Evolutionary conservation across 1,140 invertebrate genomes (phyloP).

Genomic region (Polypedilum vanderplanki): DNA sequence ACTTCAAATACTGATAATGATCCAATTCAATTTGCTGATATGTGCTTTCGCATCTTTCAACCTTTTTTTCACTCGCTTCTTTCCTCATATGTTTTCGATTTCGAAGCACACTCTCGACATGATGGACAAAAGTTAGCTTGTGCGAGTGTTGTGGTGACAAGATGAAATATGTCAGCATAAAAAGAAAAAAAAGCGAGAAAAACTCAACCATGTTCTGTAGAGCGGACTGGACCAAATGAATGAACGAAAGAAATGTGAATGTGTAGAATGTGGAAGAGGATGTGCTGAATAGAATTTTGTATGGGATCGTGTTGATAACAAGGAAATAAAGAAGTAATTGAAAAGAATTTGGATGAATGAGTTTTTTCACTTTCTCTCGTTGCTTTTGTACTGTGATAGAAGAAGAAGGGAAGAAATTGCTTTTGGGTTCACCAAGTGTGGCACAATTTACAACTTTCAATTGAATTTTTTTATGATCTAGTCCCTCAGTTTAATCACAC

Average conservation of each 20-base stretch:
- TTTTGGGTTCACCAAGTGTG: too few relatives aligned
- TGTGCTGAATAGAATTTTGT: not conserved
- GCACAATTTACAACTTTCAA: too few relatives aligned
- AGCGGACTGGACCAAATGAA: too few relatives aligned
- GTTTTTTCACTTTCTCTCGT: not conserved
- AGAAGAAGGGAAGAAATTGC: too few relatives aligned
- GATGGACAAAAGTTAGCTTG: conserved; percentile 1
- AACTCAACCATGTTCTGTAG: too few relatives aligned
- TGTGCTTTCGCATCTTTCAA: not conserved
- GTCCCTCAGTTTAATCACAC: too few relatives aligned
- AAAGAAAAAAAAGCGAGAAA: not conserved
- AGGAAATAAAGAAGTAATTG: conserved; percentile 20
- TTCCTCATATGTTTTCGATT: too few relatives aligned
- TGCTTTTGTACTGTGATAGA: too few relatives aligned
- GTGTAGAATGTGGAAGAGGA: not conserved
- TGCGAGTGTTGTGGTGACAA: not conserved
- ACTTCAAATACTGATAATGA: not conserved
- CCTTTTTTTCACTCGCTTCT: too few relatives aligned
- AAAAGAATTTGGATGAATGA: conserved; percentile 3
- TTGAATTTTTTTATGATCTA: too few relatives aligned
- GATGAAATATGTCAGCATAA: not conserved
- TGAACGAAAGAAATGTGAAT: too few relatives aligned
- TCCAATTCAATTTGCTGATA: too few relatives aligned
- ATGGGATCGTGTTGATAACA: conserved; percentile 10
- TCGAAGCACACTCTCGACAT: not conserved